Base-by-base conservation (phyloP, 2,888 invertebrate genomes). In the Elmis aenea region DNA sequence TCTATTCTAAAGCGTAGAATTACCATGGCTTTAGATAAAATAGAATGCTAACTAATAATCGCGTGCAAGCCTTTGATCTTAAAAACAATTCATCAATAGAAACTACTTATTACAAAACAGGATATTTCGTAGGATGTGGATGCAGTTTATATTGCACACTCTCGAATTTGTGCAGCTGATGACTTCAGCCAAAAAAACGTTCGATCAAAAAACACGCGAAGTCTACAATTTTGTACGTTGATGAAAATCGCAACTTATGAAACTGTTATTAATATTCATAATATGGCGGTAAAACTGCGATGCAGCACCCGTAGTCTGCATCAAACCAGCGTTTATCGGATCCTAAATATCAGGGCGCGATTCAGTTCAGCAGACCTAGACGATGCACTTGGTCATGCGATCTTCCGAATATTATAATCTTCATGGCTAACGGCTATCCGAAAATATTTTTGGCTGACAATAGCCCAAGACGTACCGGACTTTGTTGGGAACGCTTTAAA, bases 341-440 rank as follows among this genome's bases (percentile, higher is more conserved):
- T 33, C 26, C 28, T 33, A 45, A 45, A 41, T 42, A 45, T 45
- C 43, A 22, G 32, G 33, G 33, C 26, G 31, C 26, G 36, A 26
- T 45, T 35, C 38, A 38, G 27, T 26, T 42, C 34, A 21, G 23
- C 35, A 34, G 35, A 42, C 26, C 27, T 45, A 42, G 42, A 41
- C 30, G 39, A 43, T 38, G 32, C 24, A 34, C 40, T 39, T 20
- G 39, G 42, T 45, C 47, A 47, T 47, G 47, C 47, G 39, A 47
- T 45, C 42, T 35, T 35, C 26, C 32, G 29, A 42, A 45, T 42
- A 47, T 47, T 47, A 47, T 47, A 47, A 47, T 47, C 25, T 23
- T 18, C 28, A 15, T 16, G 13, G 31, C 44, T 34, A 12, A 28
- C 15, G 45, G 44, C 44, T 40, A 44, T 14, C 33, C 32, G 29